Evolutionary conservation across 2,113 vertebrate species (phyloP).

Genomic region (Casuarius casuarius): DNA sequence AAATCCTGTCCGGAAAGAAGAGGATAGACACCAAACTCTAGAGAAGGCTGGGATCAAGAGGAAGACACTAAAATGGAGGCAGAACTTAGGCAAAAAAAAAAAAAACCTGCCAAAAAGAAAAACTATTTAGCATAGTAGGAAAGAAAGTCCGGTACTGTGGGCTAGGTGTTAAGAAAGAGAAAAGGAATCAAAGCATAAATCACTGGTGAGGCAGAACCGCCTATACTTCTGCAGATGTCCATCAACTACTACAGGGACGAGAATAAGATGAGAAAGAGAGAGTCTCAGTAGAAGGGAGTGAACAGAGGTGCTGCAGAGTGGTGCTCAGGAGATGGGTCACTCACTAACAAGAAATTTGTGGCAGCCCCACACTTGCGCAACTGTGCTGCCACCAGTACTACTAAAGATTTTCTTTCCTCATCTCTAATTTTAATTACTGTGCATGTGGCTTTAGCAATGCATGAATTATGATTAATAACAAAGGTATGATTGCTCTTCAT

Average conservation of each 20-base stretch:
- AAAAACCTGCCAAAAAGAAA: background rate
- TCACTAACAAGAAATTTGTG: constrained; percentile 5
- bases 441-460: constrained; percentile 32
- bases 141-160: background rate
- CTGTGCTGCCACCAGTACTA: background rate
- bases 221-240: background rate
- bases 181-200: background rate
- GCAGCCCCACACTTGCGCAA: background rate
- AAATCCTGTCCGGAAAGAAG: background rate
- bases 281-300: background rate
- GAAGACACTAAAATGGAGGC: background rate
- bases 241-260: background rate
- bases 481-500: background rate
- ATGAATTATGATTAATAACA: constrained; percentile 45
- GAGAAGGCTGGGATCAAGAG: background rate
- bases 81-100: background rate
- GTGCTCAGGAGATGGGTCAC: background rate
- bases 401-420: constrained; percentile 16
- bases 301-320: background rate
- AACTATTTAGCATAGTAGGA: background rate
- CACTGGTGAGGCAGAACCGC: background rate
- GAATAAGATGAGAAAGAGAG: background rate
- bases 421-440: constrained; percentile 47
- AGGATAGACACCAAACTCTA: background rate
- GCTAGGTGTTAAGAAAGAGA: background rate